Evolutionary conservation across 2,113 vertebrate genomes (phyloP).

Genomic region (Oreotrochilus melanogaster): DNA sequence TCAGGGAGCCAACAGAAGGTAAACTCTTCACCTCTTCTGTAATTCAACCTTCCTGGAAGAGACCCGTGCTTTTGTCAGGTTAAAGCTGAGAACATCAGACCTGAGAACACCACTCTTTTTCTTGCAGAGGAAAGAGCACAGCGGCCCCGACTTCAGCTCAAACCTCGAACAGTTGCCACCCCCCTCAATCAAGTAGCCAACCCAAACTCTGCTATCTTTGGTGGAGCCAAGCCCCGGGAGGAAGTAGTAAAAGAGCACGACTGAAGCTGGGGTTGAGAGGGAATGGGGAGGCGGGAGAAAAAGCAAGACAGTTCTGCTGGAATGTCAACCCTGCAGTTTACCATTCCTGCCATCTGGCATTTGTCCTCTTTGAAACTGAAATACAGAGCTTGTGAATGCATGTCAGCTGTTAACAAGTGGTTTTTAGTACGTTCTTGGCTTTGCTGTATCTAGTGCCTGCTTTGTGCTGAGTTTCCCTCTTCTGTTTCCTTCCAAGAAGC

Average conservation of each 20-base stretch:
- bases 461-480: slow-evolving; percentile 77
- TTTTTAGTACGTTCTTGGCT: slow-evolving; percentile 89
- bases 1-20: slow-evolving; percentile 99
- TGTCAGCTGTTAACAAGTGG: slow-evolving; percentile 90
- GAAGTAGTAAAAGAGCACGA: slow-evolving; percentile 92
- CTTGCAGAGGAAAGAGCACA: slow-evolving; percentile 94
- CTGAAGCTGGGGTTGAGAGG: slow-evolving; percentile 78
- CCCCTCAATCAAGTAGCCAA: slow-evolving; percentile 99
- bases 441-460: slow-evolving; percentile 89
- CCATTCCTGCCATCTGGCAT: slow-evolving; percentile 84
- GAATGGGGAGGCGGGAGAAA: slow-evolving; percentile 69
- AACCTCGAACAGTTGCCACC: slow-evolving; percentile 93
- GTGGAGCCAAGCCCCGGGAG: slow-evolving; percentile 95
- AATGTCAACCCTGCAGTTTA: slow-evolving; percentile 78
- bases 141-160: slow-evolving; percentile 95
- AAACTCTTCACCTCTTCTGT: neutral
- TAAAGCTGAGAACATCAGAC: neutral
- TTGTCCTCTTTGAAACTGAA: slow-evolving; percentile 81
- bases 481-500: slow-evolving; percentile 55
- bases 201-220: slow-evolving; percentile 97
- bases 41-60: neutral
- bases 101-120: neutral
- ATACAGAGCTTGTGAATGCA: slow-evolving; percentile 91
- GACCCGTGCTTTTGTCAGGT: neutral
- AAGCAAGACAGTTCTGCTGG: slow-evolving; percentile 74